A percentile compares a stretch with the other conserved stretches of the same genome.
These are phyloP conservation scores for Arbacia lixula DNA, from an alignment of 53 echinoderm and acorn worm genomes.

Conservation along the genomic window DNA sequence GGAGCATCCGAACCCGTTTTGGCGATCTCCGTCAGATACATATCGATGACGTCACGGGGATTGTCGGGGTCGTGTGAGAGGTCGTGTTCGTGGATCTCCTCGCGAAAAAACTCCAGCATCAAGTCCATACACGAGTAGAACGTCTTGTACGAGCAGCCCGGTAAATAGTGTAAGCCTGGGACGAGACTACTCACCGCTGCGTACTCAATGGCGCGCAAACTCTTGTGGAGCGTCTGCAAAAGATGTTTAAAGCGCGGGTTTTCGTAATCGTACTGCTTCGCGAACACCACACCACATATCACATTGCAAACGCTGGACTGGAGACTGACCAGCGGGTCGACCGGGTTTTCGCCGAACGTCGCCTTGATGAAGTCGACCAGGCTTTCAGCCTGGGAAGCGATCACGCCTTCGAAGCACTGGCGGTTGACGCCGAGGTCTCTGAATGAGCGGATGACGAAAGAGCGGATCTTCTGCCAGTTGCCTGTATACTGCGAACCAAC, in stretches of 20 bases:
- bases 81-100: constrained; percentile 55
- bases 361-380: not conserved
- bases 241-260: constrained; percentile 4
- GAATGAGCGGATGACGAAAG: constrained; percentile 16
- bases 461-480: constrained; percentile 23
- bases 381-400: constrained; percentile 24
- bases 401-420: constrained; percentile 21
- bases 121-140: constrained; percentile 62
- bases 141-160: constrained; percentile 33
- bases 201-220: constrained; percentile 32
- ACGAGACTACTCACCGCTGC: constrained; percentile 54
- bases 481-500: constrained; percentile 4
- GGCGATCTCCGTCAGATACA: constrained; percentile 46
- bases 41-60: constrained; percentile 59
- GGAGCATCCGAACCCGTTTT: not conserved
- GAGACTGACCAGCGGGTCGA: constrained; percentile 14
- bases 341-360: not conserved
- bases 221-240: not conserved
- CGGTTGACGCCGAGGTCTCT: constrained; percentile 19
- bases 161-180: constrained; percentile 65
- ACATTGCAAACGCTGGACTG: constrained; percentile 28
- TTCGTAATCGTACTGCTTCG: constrained; percentile 18
- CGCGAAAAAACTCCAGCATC: constrained; percentile 33
- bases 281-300: constrained; percentile 37
- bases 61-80: not conserved